Percentiles rank a stretch among this genome's conserved stretches.
Conservation (phyloP, 2,888 invertebrate species). For the Rhorus exstirpatorius region DNA sequence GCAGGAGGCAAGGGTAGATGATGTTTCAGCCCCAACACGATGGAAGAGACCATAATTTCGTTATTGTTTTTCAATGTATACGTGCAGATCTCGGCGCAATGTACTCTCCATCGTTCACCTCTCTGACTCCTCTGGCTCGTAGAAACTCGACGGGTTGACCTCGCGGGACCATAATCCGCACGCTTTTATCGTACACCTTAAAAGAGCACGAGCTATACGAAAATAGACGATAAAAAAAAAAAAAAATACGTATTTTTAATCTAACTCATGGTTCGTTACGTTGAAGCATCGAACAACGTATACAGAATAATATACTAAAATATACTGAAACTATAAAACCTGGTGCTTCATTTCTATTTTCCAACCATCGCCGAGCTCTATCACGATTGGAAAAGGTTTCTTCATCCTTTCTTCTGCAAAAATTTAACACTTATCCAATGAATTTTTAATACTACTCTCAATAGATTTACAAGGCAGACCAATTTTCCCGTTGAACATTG, state of each 20-base stretch:
- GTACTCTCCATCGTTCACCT: slow-evolving; percentile 43
- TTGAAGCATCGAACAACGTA: too few relatives aligned
- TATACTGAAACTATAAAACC: too few relatives aligned
- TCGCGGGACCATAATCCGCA: slow-evolving; percentile 32
- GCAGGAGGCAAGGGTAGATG: slow-evolving; percentile 26
- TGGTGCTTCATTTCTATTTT: too few relatives aligned
- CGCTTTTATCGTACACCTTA: slow-evolving; percentile 18
- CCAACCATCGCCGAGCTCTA: too few relatives aligned
- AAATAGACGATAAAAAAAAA: slow-evolving; percentile 18
- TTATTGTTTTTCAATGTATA: slow-evolving; percentile 71
- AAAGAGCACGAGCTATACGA: slow-evolving; percentile 5
- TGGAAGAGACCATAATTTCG: slow-evolving; percentile 65
- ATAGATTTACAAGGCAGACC: too few relatives aligned
- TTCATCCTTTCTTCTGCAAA: too few relatives aligned
- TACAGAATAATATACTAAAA: too few relatives aligned
- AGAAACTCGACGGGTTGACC: slow-evolving; percentile 20
- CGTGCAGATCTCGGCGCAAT: slow-evolving; percentile 64
- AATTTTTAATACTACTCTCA: too few relatives aligned
- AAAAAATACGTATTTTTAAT: slow-evolving; percentile 5
- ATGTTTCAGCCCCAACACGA: slow-evolving; percentile 36
- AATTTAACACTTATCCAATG: too few relatives aligned
- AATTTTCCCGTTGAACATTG: too few relatives aligned
- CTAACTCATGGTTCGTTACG: background rate
- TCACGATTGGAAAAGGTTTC: too few relatives aligned
- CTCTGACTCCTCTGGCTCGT: slow-evolving; percentile 21